phyloP scores from a whole-genome alignment of 2,113 vertebrate genomes.

The Embiotoca jacksoni region DNA sequence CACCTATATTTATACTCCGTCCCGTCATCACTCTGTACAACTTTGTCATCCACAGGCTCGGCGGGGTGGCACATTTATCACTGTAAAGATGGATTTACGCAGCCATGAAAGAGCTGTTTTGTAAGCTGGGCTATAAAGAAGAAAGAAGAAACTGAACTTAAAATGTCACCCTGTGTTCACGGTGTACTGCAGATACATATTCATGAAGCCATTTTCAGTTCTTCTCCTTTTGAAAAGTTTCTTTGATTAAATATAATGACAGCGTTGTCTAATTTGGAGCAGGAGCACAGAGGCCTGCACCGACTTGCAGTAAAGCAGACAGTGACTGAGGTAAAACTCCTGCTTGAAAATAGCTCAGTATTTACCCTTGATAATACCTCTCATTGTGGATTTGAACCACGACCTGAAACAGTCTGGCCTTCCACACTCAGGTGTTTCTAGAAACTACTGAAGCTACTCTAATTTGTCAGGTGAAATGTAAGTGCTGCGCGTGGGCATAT shows the following conservation, averaged over 20 bases:
- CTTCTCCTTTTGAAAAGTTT: constrained; percentile 27
- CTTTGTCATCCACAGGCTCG: constrained; percentile 25
- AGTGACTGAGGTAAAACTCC: constrained; percentile 8
- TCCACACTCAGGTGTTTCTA: constrained; percentile 19
- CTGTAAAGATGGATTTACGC: constrained; percentile 42
- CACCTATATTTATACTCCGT: constrained; percentile 30
- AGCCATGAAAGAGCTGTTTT: constrained; percentile 38
- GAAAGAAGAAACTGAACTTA: constrained; percentile 36
- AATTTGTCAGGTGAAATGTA: neutral
- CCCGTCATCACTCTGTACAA: constrained; percentile 39
- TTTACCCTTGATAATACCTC: constrained; percentile 32
- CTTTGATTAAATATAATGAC: constrained; percentile 56
- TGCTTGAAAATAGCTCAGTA: constrained; percentile 34
- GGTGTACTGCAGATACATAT: constrained; percentile 14
- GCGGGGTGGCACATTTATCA: constrained; percentile 45
- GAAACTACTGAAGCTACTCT: constrained; percentile 10
- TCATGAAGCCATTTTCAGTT: constrained; percentile 38
- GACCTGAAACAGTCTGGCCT: constrained; percentile 1
- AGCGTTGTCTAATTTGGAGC: constrained; percentile 52
- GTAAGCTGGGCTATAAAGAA: constrained; percentile 22
- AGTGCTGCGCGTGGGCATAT: neutral
- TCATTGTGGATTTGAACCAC: constrained; percentile 36
- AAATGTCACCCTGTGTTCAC: constrained; percentile 33
- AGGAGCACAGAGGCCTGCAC: constrained; percentile 49
- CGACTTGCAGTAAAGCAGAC: constrained; percentile 40